Base-by-base conservation (phyloP, 2,797 vertebrate species). In the Takifugu rubripes region DNA sequence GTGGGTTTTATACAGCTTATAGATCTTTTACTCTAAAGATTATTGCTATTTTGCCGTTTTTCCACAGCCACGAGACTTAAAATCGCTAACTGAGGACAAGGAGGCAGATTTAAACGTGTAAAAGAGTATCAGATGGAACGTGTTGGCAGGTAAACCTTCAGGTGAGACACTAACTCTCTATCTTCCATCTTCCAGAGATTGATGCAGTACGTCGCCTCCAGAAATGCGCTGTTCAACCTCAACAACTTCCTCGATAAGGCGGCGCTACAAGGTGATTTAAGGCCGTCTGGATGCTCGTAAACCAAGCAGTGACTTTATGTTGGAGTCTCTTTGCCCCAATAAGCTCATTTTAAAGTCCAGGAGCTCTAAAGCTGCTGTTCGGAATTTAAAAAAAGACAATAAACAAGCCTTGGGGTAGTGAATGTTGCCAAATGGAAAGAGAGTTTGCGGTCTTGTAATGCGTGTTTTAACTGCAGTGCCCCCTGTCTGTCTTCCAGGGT, bases 231-330 rank as follows among this genome's bases (percentile, higher is more conserved):
- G 85, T 98, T 98, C 91, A 98, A 96, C 88, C 92, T 98, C 87
- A 95, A 95, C 91, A 97, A 95, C 91, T 99, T 97, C 88, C 87
- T 98, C 89, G 96, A 98, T 91, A 94, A 95, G 92, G 94, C 94
- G 84, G 94, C 93, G 81, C 86, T 94, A 91, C 95, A 98, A 93
- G 95, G 96, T 98, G 93, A 91, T 91, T 79, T 70, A 80, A 75
- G 50, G 65, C 65, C 56, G 55, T 71, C 68, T 66, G 62, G 70
- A 49, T 72, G 52, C 77, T 76, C 84, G 79, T 84, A 56, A 74
- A 83, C 66, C 83, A 77, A 83, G 82, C 84, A 78, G 77, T 77
- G 73, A 77, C 79, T 85, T 86, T 72, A 66, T 74, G 76, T 77
- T 60, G 3, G 69, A 42, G 59, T 70, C 65, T 76, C 49, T 59